phyloP scores from a whole-genome alignment of 2,888 invertebrate genomes.

The Pachliopta kotzebuea region DNA sequence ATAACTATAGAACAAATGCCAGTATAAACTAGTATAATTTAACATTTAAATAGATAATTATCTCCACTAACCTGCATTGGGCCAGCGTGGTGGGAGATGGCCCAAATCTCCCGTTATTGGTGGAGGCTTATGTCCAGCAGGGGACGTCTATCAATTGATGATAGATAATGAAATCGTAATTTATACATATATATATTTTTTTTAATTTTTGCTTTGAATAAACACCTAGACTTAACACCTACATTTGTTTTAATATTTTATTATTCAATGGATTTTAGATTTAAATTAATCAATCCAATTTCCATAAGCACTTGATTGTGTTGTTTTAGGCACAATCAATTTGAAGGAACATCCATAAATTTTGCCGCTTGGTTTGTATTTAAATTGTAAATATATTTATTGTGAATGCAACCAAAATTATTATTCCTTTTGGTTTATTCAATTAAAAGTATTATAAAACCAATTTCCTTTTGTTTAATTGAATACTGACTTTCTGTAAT shows the following conservation, averaged over 20 bases:
- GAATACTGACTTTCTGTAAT: not conserved
- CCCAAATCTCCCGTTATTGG: too few relatives aligned
- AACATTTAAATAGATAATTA: too few relatives aligned
- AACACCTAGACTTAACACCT: conserved; percentile 8
- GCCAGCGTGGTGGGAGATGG: too few relatives aligned
- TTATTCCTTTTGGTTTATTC: conserved; percentile 1
- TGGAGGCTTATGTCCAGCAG: too few relatives aligned
- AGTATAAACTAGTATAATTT: too few relatives aligned
- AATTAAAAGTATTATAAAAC: not conserved
- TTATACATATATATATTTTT: not conserved
- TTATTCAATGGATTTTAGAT: conserved; percentile 16
- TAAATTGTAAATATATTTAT: conserved; percentile 17
- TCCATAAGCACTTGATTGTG: conserved; percentile 18
- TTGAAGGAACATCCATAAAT: conserved; percentile 17
- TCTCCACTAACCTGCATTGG: too few relatives aligned
- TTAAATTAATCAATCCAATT: conserved; percentile 20
- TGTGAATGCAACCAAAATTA: conserved; percentile 2
- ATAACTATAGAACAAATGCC: too few relatives aligned
- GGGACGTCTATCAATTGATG: too few relatives aligned
- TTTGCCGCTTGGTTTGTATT: conserved; percentile 4
- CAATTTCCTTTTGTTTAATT: not conserved
- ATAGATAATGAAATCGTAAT: too few relatives aligned
- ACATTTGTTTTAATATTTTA: conserved; percentile 12
- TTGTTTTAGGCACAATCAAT: conserved; percentile 24
- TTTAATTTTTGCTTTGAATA: not conserved